These are phyloP conservation scores for Cebidichthys violaceus DNA, from an alignment of 2,113 vertebrate species.

Conservation along the genomic window DNA sequence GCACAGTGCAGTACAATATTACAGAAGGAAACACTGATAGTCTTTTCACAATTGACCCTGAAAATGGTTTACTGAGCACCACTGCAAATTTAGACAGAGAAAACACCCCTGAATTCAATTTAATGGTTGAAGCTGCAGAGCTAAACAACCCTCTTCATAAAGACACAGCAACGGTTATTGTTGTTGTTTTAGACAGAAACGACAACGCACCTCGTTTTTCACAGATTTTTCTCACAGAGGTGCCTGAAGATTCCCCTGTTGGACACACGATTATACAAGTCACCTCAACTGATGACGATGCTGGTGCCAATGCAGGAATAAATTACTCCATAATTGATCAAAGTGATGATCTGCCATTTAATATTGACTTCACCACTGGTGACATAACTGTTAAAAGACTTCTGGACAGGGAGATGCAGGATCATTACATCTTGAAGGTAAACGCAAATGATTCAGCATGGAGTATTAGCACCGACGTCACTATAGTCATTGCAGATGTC, in stretches of 20 bases:
- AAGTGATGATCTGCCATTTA: constrained; percentile 70
- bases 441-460: constrained; percentile 84
- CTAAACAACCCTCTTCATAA: constrained; percentile 61
- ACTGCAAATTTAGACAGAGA: constrained; percentile 81
- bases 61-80: constrained; percentile 77
- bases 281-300: constrained; percentile 78
- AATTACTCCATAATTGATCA: constrained; percentile 73
- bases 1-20: constrained; percentile 78
- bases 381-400: constrained; percentile 62
- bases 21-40: constrained; percentile 65
- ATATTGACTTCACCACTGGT: constrained; percentile 75
- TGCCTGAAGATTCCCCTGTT: constrained; percentile 76
- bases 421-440: constrained; percentile 78
- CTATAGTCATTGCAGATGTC: constrained; percentile 75
- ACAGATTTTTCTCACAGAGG: constrained; percentile 74
- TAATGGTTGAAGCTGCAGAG: constrained; percentile 80
- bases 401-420: constrained; percentile 81
- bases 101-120: constrained; percentile 66
- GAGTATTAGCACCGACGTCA: constrained; percentile 82
- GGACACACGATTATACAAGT: constrained; percentile 77
- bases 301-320: constrained; percentile 73
- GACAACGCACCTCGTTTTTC: constrained; percentile 83
- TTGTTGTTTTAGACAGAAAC: constrained; percentile 82
- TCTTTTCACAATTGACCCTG: constrained; percentile 76
- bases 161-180: constrained; percentile 67